Evolutionary conservation across 2,113 vertebrate genomes (phyloP).

Genomic region (Mesembrinibis cayennensis): DNA sequence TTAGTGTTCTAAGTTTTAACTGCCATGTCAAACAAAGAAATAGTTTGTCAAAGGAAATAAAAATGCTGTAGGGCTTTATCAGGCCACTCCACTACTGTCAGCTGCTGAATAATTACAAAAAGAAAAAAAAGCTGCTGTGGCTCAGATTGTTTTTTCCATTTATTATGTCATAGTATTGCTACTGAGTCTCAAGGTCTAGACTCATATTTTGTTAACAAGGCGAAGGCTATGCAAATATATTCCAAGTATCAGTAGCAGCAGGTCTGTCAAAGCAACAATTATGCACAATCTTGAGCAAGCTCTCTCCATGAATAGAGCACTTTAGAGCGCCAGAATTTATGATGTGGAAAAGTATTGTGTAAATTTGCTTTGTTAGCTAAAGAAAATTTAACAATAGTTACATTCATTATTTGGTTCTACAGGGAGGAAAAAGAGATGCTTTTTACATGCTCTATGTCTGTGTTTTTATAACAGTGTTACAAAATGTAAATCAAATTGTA

Average conservation of each 20-base stretch:
- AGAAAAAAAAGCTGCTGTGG: neutral
- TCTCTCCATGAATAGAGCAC: neutral
- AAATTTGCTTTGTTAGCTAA: neutral
- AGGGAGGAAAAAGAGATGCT: neutral
- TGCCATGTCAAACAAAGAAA: neutral
- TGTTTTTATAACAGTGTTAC: neutral
- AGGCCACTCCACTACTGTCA: neutral
- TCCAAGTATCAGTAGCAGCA: neutral
- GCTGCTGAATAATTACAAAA: neutral
- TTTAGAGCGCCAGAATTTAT: neutral
- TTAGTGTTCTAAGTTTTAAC: neutral
- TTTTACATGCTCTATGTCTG: neutral
- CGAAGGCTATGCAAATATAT: conserved; percentile 17
- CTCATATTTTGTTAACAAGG: neutral
- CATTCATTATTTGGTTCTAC: neutral
- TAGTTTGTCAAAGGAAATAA: neutral
- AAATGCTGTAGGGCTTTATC: neutral
- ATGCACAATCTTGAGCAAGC: neutral
- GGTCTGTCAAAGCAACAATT: conserved; percentile 10
- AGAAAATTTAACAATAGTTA: neutral
- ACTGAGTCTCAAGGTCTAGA: neutral
- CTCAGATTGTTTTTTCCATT: neutral
- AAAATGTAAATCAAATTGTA: neutral
- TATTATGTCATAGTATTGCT: neutral
- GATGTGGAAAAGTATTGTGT: neutral